Evolutionary conservation across 1,140 invertebrate species (phyloP).

Genomic region (Hypothenemus hampei): DNA sequence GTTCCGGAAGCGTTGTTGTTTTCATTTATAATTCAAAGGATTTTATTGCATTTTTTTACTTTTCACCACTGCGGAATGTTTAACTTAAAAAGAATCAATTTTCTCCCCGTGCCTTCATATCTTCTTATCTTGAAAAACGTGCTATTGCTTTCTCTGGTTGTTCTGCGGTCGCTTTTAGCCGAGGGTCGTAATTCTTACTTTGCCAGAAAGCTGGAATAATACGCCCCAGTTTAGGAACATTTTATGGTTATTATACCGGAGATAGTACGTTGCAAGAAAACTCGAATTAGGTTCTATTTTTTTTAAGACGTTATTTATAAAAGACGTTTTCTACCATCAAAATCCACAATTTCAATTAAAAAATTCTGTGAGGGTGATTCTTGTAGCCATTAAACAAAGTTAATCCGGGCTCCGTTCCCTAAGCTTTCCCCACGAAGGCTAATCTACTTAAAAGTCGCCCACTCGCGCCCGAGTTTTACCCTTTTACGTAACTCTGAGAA

Average conservation of each 20-base stretch:
- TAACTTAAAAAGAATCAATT: constrained; percentile 8
- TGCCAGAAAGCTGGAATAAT: constrained; percentile 18
- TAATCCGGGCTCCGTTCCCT: constrained; percentile 9
- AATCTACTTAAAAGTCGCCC: constrained; percentile 27
- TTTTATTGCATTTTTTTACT: no score
- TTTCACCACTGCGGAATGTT: neutral
- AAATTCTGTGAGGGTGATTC: constrained; percentile 2
- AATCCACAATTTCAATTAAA: constrained; percentile 3
- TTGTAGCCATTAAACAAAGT: constrained; percentile 11
- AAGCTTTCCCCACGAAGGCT: constrained; percentile 15
- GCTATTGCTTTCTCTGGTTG: constrained; percentile 14
- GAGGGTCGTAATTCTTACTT: constrained; percentile 17
- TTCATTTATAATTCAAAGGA: no score
- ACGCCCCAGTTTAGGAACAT: constrained; percentile 17
- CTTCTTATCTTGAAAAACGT: constrained; percentile 16
- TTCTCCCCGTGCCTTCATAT: constrained; percentile 6
- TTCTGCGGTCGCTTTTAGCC: constrained; percentile 17
- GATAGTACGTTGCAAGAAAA: constrained; percentile 13
- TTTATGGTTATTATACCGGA: constrained; percentile 19
- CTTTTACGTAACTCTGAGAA: constrained; percentile 26
- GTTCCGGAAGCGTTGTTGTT: no score
- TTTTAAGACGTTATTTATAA: no score
- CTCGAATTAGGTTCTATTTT: constrained; percentile 6
- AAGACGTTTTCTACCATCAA: neutral
- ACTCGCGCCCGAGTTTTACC: constrained; percentile 16